phyloP scores from a whole-genome alignment of 2,888 invertebrate species.

The Drosophila stalkeri region DNA sequence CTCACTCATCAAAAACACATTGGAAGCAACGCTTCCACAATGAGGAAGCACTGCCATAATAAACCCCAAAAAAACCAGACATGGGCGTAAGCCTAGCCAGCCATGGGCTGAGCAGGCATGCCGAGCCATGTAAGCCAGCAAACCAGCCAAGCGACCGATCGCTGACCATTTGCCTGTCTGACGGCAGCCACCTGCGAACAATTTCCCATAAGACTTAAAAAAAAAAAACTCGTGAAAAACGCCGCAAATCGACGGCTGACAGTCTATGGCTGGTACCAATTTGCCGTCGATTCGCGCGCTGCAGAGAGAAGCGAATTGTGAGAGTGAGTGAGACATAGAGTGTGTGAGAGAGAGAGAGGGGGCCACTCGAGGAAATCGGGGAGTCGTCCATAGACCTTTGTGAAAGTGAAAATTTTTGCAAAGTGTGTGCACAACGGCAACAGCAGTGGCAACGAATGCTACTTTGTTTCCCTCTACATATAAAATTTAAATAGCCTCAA shows the following conservation, averaged over 20 bases:
- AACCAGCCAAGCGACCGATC: conserved; percentile 46
- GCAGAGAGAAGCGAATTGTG: conserved; percentile 31
- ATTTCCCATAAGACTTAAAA: conserved; percentile 58
- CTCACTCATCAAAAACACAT: conserved; percentile 47
- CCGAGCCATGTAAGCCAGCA: conserved; percentile 21
- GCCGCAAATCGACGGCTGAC: conserved; percentile 80
- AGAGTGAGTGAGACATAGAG: neutral
- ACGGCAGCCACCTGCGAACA: conserved; percentile 75
- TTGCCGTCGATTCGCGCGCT: conserved; percentile 76
- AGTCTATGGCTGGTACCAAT: conserved; percentile 79
- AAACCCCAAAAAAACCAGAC: conserved; percentile 19
- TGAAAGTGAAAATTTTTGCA: conserved; percentile 83
- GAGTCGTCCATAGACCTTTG: conserved; percentile 82
- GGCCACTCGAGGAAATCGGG: conserved; percentile 41
- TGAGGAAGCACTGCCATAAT: conserved; percentile 39
- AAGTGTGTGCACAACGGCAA: conserved; percentile 52
- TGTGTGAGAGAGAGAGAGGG: conserved; percentile 3
- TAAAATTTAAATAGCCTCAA: conserved; percentile 18
- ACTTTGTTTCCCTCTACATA: conserved; percentile 41
- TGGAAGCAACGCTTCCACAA: conserved; percentile 60
- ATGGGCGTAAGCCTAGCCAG: conserved; percentile 37
- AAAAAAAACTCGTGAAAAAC: conserved; percentile 62
- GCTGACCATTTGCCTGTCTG: conserved; percentile 57
- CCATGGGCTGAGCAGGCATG: conserved; percentile 34
- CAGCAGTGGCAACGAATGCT: conserved; percentile 25